Percentiles rank a stretch among this genome's conserved stretches.
Evolutionary conservation across 1,140 invertebrate species (phyloP).

Genomic region (Pseudomyrmex pallidus): DNA sequence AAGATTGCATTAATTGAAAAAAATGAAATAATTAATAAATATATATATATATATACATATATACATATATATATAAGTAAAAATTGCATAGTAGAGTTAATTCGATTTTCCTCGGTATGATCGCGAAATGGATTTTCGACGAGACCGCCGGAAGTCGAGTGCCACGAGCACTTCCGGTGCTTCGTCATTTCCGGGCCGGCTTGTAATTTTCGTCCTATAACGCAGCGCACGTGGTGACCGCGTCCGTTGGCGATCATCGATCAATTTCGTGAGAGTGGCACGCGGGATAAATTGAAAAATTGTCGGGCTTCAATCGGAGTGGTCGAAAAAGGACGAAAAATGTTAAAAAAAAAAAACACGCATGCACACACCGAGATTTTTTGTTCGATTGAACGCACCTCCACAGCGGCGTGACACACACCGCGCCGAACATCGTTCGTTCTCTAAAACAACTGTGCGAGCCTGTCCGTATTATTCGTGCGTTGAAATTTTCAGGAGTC

Average conservation of each 20-base stretch:
- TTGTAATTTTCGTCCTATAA: conserved; percentile 68
- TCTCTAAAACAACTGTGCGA: conserved; percentile 46
- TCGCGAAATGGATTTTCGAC: conserved; percentile 56
- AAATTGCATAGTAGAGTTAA: conserved; percentile 6
- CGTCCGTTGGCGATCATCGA: conserved; percentile 47
- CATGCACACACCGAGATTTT: conserved; percentile 24
- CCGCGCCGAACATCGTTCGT: conserved; percentile 25
- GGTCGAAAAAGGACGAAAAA: conserved; percentile 10
- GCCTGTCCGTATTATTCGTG: conserved; percentile 33
- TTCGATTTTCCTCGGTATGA: conserved; percentile 30
- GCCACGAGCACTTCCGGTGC: conserved; percentile 65
- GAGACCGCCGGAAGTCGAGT: conserved; percentile 41
- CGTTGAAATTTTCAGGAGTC: conserved; percentile 28
- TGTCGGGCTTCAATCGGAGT: conserved; percentile 37
- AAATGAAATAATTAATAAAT: neutral
- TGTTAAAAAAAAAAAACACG: neutral
- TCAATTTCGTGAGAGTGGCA: conserved; percentile 49
- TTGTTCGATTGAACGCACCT: conserved; percentile 50
- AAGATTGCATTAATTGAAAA: neutral
- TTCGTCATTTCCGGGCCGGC: conserved; percentile 67
- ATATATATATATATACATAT: neutral
- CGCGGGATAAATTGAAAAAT: conserved; percentile 56
- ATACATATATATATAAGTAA: conserved; percentile 8
- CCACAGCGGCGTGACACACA: conserved; percentile 32
- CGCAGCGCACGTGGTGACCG: conserved; percentile 41